phyloP scores from a whole-genome alignment of 2,797 vertebrate genomes.

The Sarcoramphus papa region DNA sequence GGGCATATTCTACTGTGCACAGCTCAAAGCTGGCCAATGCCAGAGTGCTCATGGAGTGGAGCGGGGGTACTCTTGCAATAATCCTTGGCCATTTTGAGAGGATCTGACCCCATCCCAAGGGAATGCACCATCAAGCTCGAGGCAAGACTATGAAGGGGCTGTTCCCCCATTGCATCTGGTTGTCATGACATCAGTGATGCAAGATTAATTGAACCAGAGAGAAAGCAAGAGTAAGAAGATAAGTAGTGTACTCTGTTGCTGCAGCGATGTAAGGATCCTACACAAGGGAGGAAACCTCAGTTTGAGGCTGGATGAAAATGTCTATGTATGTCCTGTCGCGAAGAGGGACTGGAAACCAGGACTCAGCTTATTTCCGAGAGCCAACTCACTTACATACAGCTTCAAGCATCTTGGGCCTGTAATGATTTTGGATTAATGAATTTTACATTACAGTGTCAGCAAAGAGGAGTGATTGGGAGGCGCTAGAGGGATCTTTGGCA shows the following conservation, averaged over 20 bases:
- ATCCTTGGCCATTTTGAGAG: background rate
- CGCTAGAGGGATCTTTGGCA: background rate
- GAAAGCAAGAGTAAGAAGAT: background rate
- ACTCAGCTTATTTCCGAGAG: background rate
- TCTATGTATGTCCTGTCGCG: fast-evolving
- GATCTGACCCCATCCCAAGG: background rate
- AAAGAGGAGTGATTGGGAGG: background rate
- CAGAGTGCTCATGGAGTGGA: background rate
- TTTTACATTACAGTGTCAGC: background rate
- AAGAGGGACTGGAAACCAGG: background rate
- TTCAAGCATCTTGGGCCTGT: background rate
- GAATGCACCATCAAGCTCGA: background rate
- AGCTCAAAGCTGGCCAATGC: background rate
- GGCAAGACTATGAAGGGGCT: background rate
- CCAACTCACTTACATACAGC: background rate
- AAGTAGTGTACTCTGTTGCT: background rate
- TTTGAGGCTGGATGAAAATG: background rate
- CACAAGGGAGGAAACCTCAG: background rate
- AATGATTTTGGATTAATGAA: background rate
- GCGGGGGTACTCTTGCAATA: fast-evolving
- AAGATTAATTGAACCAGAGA: background rate
- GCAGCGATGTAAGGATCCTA: background rate
- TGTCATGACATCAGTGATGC: background rate
- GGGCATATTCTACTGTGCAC: background rate
- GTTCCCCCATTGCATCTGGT: background rate